Percentiles rank a stretch among this genome's conserved stretches.
Conservation (phyloP, 2,797 vertebrate genomes). For the Arnoldichthys spilopterus region DNA sequence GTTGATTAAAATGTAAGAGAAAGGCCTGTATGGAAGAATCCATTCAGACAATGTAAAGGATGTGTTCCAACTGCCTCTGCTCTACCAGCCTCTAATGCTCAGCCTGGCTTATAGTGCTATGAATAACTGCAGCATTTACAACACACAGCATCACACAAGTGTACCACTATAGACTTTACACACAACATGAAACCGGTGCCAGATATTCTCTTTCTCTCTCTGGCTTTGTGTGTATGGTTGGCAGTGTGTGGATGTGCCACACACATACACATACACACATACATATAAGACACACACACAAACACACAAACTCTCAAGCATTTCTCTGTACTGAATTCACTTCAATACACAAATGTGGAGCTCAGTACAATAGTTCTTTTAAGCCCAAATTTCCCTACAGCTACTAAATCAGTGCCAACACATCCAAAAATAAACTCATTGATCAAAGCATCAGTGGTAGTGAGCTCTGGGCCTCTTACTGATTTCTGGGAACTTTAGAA, state of each 20-base stretch:
- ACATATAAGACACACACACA: not conserved
- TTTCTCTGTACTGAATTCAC: no score
- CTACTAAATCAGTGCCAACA: no score
- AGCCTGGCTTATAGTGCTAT: not conserved
- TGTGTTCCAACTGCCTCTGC: not conserved
- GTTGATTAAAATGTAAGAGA: conserved; percentile 32
- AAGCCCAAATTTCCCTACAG: no score
- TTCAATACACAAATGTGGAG: no score
- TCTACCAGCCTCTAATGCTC: not conserved
- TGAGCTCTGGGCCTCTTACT: no score
- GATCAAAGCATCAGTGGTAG: no score
- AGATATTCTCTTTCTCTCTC: not conserved
- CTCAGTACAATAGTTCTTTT: no score
- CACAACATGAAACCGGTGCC: not conserved
- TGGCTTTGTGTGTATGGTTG: no score
- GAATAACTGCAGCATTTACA: conserved; percentile 19
- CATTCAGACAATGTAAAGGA: not conserved
- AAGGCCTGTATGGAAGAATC: not conserved
- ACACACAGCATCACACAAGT: conserved; percentile 18
- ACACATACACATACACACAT: not conserved
- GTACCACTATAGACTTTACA: not conserved
- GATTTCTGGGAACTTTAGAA: no score
- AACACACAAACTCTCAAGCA: not conserved
- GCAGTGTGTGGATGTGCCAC: no score
- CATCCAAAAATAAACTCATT: no score